Percentiles rank a stretch among this genome's conserved stretches.
Conservation (phyloP, 2,888 invertebrate genomes). For the Lasioglossum marginatum region DNA sequence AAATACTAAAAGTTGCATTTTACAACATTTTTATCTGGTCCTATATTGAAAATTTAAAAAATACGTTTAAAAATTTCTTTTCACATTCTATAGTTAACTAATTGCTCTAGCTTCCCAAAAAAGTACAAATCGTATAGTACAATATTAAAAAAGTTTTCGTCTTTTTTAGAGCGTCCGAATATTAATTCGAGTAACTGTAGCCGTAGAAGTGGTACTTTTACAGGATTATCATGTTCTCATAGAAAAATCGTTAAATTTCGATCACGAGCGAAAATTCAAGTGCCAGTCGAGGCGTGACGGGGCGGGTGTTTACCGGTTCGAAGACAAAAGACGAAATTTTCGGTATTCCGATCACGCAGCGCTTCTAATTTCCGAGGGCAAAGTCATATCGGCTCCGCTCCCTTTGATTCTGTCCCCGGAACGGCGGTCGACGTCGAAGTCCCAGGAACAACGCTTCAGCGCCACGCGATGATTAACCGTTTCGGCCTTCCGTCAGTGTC, state of each 20-base stretch:
- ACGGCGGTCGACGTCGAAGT: constrained; percentile 15
- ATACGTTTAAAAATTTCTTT: too few relatives aligned
- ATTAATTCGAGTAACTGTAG: too few relatives aligned
- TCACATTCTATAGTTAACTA: too few relatives aligned
- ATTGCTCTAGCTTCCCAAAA: too few relatives aligned
- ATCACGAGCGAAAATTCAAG: constrained; percentile 19
- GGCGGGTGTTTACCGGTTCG: constrained; percentile 58
- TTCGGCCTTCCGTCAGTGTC: constrained; percentile 53
- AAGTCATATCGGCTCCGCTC: constrained; percentile 57
- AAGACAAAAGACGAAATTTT: constrained; percentile 53
- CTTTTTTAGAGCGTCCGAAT: too few relatives aligned
- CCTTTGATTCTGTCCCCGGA: constrained; percentile 34
- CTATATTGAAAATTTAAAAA: too few relatives aligned
- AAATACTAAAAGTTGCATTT: too few relatives aligned
- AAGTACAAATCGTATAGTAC: too few relatives aligned
- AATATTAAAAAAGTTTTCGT: too few relatives aligned
- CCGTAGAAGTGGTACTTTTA: background rate
- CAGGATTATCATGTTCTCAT: background rate
- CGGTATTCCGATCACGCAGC: constrained; percentile 71
- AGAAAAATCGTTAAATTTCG: constrained; percentile 16
- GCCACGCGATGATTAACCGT: constrained; percentile 68
- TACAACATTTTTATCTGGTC: too few relatives aligned
- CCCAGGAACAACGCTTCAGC: constrained; percentile 21
- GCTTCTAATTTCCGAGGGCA: constrained; percentile 70
- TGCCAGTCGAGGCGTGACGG: constrained; percentile 6